Conservation (phyloP, 2,797 vertebrate species). For the Miichthys miiuy region DNA sequence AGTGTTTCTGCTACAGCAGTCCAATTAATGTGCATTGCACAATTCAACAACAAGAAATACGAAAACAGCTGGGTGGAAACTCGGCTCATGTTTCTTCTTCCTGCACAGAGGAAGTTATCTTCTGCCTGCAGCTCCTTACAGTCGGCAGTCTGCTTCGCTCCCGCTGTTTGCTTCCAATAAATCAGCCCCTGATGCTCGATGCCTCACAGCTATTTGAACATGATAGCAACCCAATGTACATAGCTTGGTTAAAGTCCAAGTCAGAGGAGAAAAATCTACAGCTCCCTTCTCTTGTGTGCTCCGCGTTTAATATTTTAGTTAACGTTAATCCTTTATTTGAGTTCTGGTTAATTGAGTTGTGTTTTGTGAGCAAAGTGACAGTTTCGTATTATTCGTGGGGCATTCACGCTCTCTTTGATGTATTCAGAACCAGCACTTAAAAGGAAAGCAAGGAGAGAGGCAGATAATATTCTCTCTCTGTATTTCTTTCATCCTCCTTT, state of each 20-base stretch:
- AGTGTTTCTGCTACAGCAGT: neutral
- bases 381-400: neutral
- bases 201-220: conserved; percentile 48
- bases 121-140: conserved; percentile 29
- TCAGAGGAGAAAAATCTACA: neutral
- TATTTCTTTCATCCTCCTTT: conserved; percentile 35
- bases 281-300: neutral
- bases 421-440: neutral
- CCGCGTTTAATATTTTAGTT: neutral
- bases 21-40: neutral
- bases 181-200: conserved; percentile 36
- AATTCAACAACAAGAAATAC: neutral
- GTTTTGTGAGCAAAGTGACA: neutral
- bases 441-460: conserved; percentile 6
- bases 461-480: conserved; percentile 1
- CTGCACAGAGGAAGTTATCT: conserved; percentile 33
- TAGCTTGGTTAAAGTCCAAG: conserved; percentile 14
- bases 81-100: neutral
- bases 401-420: conserved; percentile 12
- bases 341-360: conserved; percentile 7
- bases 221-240: conserved; percentile 12
- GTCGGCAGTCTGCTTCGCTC: conserved; percentile 16
- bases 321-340: conserved; percentile 19
- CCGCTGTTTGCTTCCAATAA: conserved; percentile 43
- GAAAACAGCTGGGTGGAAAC: conserved; percentile 17